phyloP scores from a whole-genome alignment of 2,888 invertebrate genomes.

The Cryptocephalus primarius region DNA sequence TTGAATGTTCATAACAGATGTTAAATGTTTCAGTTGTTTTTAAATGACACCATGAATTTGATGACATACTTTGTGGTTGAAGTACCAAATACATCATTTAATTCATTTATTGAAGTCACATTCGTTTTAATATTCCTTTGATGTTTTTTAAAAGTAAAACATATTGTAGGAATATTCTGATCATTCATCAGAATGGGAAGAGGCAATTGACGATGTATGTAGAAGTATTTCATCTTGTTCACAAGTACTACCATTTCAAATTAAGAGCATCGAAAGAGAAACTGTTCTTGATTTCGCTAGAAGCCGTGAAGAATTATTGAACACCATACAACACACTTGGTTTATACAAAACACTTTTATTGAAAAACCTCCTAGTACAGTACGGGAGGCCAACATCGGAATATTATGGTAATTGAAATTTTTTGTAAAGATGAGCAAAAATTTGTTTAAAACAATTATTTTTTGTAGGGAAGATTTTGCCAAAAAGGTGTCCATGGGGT shows the following conservation, averaged over 20 bases:
- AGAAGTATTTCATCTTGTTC: too few relatives aligned
- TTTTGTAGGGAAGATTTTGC: constrained; percentile 27
- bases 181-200: too few relatives aligned
- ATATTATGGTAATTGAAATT: constrained; percentile 24
- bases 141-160: neutral
- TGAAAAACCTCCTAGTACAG: constrained; percentile 24
- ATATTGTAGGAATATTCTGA: neutral
- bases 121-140: neutral
- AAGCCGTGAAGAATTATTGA: constrained; percentile 20
- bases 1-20: too few relatives aligned
- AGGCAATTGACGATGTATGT: too few relatives aligned
- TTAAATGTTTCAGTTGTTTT: too few relatives aligned
- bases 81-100: too few relatives aligned
- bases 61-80: too few relatives aligned
- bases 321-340: constrained; percentile 29
- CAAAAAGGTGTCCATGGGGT: constrained; percentile 20
- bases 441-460: constrained; percentile 1
- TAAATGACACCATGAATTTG: too few relatives aligned
- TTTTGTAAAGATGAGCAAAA: neutral
- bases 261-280: constrained; percentile 11
- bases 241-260: neutral
- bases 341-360: constrained; percentile 21
- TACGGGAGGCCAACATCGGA: constrained; percentile 28
- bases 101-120: too few relatives aligned
- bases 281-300: constrained; percentile 18